A percentile compares a stretch with the other conserved stretches of the same genome.
phyloP scores from a whole-genome alignment of 1,140 invertebrate species.

The Bombus ignitus region DNA sequence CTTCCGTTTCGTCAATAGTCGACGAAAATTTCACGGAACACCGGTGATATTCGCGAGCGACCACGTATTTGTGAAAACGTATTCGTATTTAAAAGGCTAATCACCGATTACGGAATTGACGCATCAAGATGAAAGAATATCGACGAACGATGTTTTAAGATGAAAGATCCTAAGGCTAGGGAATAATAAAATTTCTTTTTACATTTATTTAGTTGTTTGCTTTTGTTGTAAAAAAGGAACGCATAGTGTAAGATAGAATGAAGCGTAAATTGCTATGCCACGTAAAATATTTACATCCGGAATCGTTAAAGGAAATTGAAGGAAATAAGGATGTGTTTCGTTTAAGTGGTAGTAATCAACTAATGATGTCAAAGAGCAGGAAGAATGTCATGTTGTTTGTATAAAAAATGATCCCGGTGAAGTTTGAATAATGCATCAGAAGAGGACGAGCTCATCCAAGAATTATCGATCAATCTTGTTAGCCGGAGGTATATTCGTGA shows the following conservation, averaged over 20 bases:
- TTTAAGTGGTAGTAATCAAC: not conserved
- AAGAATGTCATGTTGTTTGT: not conserved
- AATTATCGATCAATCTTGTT: slow-evolving; percentile 25
- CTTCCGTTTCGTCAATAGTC: not conserved
- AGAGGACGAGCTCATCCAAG: not conserved
- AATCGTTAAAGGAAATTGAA: not conserved
- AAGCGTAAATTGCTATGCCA: no score
- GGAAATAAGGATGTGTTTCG: not conserved
- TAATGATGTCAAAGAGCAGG: not conserved
- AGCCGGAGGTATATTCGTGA: not conserved
- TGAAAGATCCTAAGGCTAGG: not conserved
- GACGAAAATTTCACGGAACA: no score
- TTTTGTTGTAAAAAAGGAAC: no score
- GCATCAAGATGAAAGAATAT: no score
- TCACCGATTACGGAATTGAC: not conserved
- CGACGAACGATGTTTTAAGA: not conserved
- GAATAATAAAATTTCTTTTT: no score
- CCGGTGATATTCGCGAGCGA: no score
- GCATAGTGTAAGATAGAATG: no score
- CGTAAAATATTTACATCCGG: no score
- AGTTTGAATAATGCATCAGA: slow-evolving; percentile 8
- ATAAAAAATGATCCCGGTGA: not conserved
- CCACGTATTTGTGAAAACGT: no score
- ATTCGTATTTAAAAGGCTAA: no score
- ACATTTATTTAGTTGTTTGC: no score